Evolutionary conservation across 2,113 vertebrate genomes (phyloP).

Genomic region (Cyprinodon tularosa): DNA sequence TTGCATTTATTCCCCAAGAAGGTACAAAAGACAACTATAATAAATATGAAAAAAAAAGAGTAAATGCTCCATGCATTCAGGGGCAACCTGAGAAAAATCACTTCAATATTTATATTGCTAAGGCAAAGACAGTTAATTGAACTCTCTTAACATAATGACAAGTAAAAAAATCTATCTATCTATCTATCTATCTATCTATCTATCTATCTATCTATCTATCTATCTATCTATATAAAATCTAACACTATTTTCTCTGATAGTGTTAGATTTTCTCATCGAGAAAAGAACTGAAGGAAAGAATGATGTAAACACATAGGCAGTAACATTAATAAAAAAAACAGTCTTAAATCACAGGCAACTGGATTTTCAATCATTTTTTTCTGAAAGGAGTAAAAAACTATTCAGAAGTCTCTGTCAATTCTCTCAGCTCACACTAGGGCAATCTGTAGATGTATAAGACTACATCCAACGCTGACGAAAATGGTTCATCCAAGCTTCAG

Average conservation of each 20-base stretch:
- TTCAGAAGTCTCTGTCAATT: too few species aligned
- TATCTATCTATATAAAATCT: too few species aligned
- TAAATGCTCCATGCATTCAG: neutral
- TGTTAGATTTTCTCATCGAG: neutral
- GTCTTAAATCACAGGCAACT: too few species aligned
- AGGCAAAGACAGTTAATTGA: neutral
- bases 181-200: neutral
- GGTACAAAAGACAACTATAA: neutral
- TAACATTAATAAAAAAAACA: too few species aligned
- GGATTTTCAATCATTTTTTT: too few species aligned
- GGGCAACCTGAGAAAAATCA: neutral
- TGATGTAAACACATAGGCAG: neutral
- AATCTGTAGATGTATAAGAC: too few species aligned
- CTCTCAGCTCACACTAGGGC: too few species aligned
- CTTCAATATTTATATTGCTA: neutral
- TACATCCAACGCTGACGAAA: too few species aligned
- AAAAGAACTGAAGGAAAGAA: neutral
- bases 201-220: neutral
- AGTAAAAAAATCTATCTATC: neutral
- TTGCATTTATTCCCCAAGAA: constrained; percentile 10
- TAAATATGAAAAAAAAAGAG: neutral
- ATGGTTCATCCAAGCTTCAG: too few species aligned
- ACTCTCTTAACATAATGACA: neutral
- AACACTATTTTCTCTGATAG: neutral
- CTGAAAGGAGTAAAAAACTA: too few species aligned